A percentile compares a stretch with the other conserved stretches of the same genome.
Evolutionary conservation across 2,797 vertebrate species (phyloP).

Genomic region (Pseudochirops cupreus): DNA sequence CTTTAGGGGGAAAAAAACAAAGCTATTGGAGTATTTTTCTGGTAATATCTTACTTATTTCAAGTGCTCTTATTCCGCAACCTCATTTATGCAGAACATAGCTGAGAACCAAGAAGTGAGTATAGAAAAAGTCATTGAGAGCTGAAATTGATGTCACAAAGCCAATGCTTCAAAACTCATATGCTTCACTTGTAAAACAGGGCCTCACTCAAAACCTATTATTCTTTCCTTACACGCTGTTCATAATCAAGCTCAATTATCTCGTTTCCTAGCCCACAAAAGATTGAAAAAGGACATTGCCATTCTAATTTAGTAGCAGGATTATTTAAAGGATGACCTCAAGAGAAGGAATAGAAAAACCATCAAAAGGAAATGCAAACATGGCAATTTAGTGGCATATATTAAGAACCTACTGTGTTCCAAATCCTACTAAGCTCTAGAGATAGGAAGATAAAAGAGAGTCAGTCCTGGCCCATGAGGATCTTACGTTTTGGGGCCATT

Average conservation of each 20-base stretch:
- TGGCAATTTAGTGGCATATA: neutral
- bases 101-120: neutral
- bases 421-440: neutral
- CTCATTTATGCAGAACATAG: neutral
- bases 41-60: neutral
- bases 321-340: neutral
- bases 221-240: neutral
- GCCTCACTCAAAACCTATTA: slow-evolving; percentile 1
- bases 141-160: neutral
- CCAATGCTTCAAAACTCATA: slow-evolving; percentile 1
- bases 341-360: neutral
- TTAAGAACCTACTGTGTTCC: neutral
- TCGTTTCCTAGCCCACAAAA: neutral
- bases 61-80: neutral
- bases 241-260: neutral
- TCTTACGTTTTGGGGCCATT: neutral
- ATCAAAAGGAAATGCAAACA: neutral
- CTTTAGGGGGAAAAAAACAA: neutral
- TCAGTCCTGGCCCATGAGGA: neutral
- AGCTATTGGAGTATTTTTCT: neutral
- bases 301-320: neutral
- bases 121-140: neutral
- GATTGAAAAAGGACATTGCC: neutral
- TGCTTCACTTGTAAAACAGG: neutral
- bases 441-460: neutral